phyloP scores from a whole-genome alignment of 2,888 invertebrate genomes.

The Clostera curtula region DNA sequence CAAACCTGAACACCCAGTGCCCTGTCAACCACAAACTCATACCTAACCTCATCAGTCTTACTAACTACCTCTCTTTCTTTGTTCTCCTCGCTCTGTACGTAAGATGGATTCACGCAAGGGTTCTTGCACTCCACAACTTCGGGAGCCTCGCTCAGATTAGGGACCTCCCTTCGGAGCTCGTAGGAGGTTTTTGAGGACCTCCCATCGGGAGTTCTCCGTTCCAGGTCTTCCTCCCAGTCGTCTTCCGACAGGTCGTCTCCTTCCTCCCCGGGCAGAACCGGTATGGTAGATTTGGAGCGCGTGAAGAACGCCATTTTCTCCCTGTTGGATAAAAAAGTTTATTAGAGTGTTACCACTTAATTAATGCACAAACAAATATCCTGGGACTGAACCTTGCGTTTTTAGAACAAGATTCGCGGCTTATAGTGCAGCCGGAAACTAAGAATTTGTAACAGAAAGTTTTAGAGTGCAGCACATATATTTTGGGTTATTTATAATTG shows the following conservation, averaged over 20 bases:
- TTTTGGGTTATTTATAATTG: no score
- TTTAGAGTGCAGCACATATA: no score
- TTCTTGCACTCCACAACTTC: conserved; percentile 56
- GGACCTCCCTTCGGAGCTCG: conserved; percentile 42
- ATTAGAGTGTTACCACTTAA: not conserved
- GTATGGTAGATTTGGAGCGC: conserved; percentile 83
- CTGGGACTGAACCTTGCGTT: no score
- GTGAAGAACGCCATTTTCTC: conserved; percentile 99
- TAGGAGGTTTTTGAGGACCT: conserved; percentile 63
- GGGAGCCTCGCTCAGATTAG: conserved; percentile 6
- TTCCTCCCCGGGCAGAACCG: conserved; percentile 82
- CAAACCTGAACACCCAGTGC: conserved; percentile 90
- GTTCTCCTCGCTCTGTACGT: conserved; percentile 12
- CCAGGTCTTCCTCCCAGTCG: conserved; percentile 64
- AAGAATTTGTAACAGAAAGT: no score
- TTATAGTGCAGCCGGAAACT: no score
- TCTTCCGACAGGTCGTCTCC: conserved; percentile 56
- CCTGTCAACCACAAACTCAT: conserved; percentile 88
- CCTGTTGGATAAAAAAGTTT: conserved; percentile 69
- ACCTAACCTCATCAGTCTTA: conserved; percentile 75
- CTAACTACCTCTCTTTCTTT: conserved; percentile 44
- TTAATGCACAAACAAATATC: not conserved
- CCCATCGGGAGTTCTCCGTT: conserved; percentile 61
- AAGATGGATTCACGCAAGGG: conserved; percentile 37
- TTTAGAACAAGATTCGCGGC: no score